These are phyloP conservation scores for Falco punctatus DNA, from an alignment of 2,113 vertebrate species.

Conservation along the genomic window DNA sequence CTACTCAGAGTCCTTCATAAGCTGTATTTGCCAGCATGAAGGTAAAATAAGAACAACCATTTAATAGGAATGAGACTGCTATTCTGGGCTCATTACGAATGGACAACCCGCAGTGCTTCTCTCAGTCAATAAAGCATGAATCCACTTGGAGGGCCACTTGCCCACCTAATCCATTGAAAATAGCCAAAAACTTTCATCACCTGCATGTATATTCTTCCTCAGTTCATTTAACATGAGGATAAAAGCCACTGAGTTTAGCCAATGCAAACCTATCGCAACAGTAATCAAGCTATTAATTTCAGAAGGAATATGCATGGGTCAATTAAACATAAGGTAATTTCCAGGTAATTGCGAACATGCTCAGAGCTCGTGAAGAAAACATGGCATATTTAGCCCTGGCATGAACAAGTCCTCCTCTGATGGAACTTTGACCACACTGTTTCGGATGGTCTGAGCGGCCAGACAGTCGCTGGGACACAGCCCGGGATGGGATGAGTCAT, in stretches of 20 bases:
- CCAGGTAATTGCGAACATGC: background rate
- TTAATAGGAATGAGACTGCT: background rate
- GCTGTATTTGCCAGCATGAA: background rate
- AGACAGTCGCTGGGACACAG: background rate
- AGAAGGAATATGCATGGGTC: background rate
- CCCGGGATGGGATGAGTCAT: background rate
- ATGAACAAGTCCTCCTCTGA: background rate
- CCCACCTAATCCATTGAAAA: background rate
- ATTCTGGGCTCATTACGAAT: background rate
- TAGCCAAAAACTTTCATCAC: background rate
- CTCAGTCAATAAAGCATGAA: background rate
- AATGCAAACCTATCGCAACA: background rate
- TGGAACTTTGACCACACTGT: background rate
- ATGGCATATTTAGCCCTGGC: background rate
- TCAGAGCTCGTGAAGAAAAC: background rate
- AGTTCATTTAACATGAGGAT: background rate
- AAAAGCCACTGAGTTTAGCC: background rate
- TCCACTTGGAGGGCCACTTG: background rate
- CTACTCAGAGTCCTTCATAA: background rate
- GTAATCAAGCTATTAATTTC: background rate
- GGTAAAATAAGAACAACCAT: background rate
- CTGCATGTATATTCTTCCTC: background rate
- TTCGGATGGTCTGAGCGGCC: background rate
- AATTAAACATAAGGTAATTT: background rate
- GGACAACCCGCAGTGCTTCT: background rate